Evolutionary conservation across 2,113 vertebrate species (phyloP).

Genomic region (Cynocephalus volans): DNA sequence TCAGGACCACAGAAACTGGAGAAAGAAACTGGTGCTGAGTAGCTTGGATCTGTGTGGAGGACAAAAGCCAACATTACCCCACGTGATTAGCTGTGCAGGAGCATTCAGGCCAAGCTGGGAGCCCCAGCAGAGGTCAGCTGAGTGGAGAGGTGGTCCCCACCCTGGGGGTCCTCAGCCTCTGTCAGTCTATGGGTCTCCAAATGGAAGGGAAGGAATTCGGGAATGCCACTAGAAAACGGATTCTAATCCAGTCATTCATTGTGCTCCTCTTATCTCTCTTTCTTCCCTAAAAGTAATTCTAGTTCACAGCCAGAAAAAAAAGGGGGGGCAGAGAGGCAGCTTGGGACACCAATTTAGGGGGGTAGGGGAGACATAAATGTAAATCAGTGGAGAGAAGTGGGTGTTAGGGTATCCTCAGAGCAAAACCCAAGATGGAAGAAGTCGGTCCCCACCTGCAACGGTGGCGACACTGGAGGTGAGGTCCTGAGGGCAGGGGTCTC

Average conservation of each 20-base stretch:
- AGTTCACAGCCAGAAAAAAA: neutral
- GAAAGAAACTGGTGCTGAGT: too few relatives aligned
- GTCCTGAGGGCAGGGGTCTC: too few relatives aligned
- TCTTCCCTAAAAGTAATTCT: neutral
- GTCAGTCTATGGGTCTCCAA: accelerated
- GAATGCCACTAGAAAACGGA: neutral
- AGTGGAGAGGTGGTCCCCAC: neutral
- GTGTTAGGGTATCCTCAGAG: neutral
- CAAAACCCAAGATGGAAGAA: neutral
- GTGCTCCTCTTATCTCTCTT: neutral
- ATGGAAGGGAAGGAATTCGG: neutral
- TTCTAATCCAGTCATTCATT: neutral
- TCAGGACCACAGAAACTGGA: neutral
- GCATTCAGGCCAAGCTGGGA: accelerated
- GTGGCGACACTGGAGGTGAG: accelerated
- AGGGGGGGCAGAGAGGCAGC: too few relatives aligned
- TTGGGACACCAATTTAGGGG: too few relatives aligned
- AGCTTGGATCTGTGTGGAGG: neutral
- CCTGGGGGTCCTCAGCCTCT: neutral
- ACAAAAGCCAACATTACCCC: neutral
- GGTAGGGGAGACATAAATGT: too few relatives aligned
- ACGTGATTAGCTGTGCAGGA: too few relatives aligned
- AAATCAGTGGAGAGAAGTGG: neutral
- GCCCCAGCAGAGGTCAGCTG: neutral
- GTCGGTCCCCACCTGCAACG: neutral